phyloP scores from a whole-genome alignment of 2,113 vertebrate genomes.

The Trichechus manatus region DNA sequence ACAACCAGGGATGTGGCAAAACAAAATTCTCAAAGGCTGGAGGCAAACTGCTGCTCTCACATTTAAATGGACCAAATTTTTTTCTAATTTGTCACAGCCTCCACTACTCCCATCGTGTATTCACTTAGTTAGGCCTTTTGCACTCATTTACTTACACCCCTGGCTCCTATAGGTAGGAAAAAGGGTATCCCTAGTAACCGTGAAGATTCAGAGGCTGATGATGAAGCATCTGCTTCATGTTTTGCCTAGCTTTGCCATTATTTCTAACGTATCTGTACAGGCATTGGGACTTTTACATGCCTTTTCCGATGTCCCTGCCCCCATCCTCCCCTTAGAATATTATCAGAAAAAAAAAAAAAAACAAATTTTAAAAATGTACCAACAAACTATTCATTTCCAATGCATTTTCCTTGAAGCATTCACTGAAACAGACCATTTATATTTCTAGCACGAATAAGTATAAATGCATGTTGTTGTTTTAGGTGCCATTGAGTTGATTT shows the following conservation, averaged over 20 bases:
- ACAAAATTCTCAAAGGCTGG: background rate
- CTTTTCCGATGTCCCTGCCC: background rate
- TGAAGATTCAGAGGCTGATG: background rate
- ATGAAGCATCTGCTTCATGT: background rate
- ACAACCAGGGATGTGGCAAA: background rate
- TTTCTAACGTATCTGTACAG: background rate
- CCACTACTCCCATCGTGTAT: background rate
- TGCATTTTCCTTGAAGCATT: background rate
- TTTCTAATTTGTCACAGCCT: background rate
- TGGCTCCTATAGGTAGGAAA: background rate
- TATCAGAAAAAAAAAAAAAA: constrained; percentile 16
- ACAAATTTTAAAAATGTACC: background rate
- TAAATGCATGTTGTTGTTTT: background rate
- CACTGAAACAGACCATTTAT: constrained; percentile 4
- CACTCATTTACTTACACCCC: background rate
- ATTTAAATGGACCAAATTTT: background rate
- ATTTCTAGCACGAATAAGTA: background rate
- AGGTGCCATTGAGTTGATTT: background rate
- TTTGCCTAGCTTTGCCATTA: background rate
- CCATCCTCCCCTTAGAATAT: background rate
- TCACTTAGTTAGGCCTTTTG: background rate
- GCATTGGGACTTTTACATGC: background rate
- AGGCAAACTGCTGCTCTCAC: background rate
- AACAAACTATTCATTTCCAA: background rate
- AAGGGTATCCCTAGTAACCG: background rate